Conservation (phyloP, 2,888 invertebrate species). For the Brenthis daphne region DNA sequence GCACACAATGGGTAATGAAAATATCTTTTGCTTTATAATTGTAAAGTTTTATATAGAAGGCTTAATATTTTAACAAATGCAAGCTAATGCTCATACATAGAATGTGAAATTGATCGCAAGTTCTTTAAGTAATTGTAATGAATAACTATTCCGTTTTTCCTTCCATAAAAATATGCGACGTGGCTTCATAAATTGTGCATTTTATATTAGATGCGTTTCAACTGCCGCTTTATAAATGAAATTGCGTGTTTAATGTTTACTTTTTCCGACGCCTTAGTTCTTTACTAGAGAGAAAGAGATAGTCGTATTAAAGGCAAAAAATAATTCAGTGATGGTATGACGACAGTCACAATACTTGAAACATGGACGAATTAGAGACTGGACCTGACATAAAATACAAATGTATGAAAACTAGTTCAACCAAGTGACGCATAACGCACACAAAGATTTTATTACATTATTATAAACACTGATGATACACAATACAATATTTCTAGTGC, state of each 20-base stretch:
- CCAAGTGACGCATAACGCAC: too few relatives aligned
- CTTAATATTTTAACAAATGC: conserved; percentile 8
- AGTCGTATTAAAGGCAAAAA: conserved; percentile 48
- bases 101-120: conserved; percentile 8
- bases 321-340: conserved; percentile 65
- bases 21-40: conserved; percentile 45
- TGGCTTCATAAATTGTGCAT: conserved; percentile 55
- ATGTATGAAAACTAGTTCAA: too few relatives aligned
- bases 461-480: too few relatives aligned
- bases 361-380: too few relatives aligned
- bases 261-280: conserved; percentile 32
- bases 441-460: too few relatives aligned
- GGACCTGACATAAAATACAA: too few relatives aligned
- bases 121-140: conserved; percentile 44
- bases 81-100: conserved; percentile 19
- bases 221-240: conserved; percentile 58
- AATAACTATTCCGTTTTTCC: conserved; percentile 27
- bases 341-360: conserved; percentile 65
- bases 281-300: conserved; percentile 53
- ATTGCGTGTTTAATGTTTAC: conserved; percentile 44
- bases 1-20: not conserved
- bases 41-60: conserved; percentile 52
- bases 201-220: conserved; percentile 55
- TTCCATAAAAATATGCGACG: conserved; percentile 19
- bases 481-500: too few relatives aligned